Base-by-base conservation (phyloP, 2,888 invertebrate species). In the Dynastes hyllus region DNA sequence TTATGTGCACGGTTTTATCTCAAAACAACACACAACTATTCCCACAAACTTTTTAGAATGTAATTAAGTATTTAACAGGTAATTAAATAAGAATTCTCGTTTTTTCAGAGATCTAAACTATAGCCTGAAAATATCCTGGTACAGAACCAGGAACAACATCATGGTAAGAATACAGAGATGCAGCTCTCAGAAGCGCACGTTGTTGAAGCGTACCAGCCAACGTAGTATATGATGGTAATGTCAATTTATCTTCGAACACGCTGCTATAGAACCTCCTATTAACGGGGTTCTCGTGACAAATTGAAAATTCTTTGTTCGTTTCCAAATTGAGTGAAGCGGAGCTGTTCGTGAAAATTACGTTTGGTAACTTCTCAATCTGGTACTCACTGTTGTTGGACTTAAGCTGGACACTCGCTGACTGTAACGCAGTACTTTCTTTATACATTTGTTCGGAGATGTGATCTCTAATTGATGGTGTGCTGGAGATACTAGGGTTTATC, bases 151-250 rank as follows among this genome's bases (percentile, higher is more conserved):
- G 80, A 37, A 85, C 45, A 45, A 82, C 76, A 81, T 86, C 86
- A 58, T 80, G 82, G 70, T 82, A 88, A 40, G 86, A 85, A 81
- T 87, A 88, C 65, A 88, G 81, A 5, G 88, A 87, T 16, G 88
- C 87, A 1, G 87, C 86, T 71, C 87, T 84, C 27, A 88, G 80
- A 32, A 88, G 79, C 50, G 87, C 86, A 76, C 86, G 84, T 50
- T 85, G 84, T 77, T 87, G 88, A 13, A 86, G 79, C 79, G 84
- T 87, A 11, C 84, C 86, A 37, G 86, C 85, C n/a, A 88, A 80
- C 3, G 86, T 82, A 13, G 85, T 85, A 76, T 87, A 88, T 8
- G 88, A 85, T 9, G 88, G 88, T 77, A 88, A 81, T 11, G 86
- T 40, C 13, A 82, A 51, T 71, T 81, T 82, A 45, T 81, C 79